phyloP scores from a whole-genome alignment of 1,140 invertebrate species.

The Harpegnathos saltator region DNA sequence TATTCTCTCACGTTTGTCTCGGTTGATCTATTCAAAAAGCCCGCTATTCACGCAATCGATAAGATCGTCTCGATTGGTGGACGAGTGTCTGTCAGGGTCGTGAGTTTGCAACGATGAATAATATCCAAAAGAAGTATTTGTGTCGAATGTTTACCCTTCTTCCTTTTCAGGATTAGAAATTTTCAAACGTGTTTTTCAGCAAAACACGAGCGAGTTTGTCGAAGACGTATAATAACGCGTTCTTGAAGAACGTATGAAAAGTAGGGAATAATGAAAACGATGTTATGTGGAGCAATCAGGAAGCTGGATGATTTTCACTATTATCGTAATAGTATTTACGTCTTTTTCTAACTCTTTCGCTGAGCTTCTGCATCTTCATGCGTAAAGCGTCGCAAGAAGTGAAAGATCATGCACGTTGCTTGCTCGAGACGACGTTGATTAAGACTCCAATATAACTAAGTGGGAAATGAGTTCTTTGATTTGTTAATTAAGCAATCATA shows the following conservation, averaged over 20 bases:
- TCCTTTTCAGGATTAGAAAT: background rate
- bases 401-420: background rate
- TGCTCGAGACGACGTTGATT: slow-evolving; percentile 3
- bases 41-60: too few relatives aligned
- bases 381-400: background rate
- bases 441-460: background rate
- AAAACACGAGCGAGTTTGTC: background rate
- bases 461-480: background rate
- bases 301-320: background rate
- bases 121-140: background rate
- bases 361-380: background rate
- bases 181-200: background rate
- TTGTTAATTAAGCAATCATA: slow-evolving; percentile 35
- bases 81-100: too few relatives aligned
- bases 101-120: too few relatives aligned
- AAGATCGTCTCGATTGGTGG: too few relatives aligned
- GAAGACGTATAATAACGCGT: background rate
- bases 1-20: too few relatives aligned
- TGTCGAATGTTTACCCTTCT: background rate
- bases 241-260: background rate
- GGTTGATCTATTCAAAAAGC: too few relatives aligned
- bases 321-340: background rate
- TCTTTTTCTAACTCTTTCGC: background rate
- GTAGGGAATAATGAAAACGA: background rate
- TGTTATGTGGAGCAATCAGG: background rate